These are phyloP conservation scores for Pangasius krempfi DNA, from an alignment of 2,797 vertebrate species.

Conservation along the genomic window DNA sequence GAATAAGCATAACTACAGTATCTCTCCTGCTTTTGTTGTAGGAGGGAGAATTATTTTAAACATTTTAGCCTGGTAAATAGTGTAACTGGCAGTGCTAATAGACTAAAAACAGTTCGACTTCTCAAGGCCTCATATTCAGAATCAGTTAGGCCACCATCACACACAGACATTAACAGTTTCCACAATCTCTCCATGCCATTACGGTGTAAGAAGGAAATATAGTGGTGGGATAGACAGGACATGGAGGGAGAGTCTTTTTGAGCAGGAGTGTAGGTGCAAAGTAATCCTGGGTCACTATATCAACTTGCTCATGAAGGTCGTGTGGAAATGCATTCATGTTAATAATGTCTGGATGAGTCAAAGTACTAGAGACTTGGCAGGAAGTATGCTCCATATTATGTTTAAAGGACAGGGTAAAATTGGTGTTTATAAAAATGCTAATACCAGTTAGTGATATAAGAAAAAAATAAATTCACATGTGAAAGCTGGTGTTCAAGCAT, in stretches of 20 bases:
- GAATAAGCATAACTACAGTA: neutral
- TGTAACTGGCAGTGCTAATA: neutral
- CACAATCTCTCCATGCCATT: neutral
- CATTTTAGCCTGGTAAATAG: neutral
- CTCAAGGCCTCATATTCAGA: neutral
- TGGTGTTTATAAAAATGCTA: slow-evolving; percentile 20
- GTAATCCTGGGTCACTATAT: neutral
- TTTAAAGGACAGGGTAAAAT: slow-evolving; percentile 4
- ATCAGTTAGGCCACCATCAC: neutral
- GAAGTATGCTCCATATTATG: neutral
- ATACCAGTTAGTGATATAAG: neutral
- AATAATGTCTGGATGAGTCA: slow-evolving; percentile 62
- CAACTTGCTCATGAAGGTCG: slow-evolving; percentile 55
- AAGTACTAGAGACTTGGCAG: slow-evolving; percentile 36
- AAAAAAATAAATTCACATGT: neutral
- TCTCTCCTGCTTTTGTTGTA: neutral
- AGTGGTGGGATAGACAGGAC: neutral
- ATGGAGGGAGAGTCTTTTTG: neutral
- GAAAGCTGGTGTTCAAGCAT: neutral
- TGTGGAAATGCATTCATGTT: slow-evolving; percentile 57
- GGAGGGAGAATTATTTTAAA: neutral
- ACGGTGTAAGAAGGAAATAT: neutral
- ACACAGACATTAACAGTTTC: neutral
- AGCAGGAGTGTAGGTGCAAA: neutral
- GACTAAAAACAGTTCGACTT: neutral